A percentile compares a stretch with the other conserved stretches of the same genome.
Conservation (phyloP, 92 coral and sea anemone species). For the Pocillopora meandrina region DNA sequence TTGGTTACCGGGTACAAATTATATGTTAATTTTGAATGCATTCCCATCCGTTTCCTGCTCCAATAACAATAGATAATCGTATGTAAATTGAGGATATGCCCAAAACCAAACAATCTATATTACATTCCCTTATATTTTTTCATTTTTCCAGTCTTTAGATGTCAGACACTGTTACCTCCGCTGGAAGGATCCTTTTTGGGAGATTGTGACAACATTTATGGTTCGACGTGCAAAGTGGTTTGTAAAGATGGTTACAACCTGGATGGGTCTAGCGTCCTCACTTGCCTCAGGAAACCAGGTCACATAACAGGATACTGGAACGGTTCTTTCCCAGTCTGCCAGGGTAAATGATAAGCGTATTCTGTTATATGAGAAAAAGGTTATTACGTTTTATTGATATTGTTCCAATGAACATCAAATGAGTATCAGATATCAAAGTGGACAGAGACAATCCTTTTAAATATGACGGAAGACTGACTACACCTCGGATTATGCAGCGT, state of each 20-base stretch:
- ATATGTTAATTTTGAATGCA: no score
- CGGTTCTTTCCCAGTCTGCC: conserved; percentile 37
- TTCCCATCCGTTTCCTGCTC: background rate
- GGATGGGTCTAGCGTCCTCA: conserved; percentile 38
- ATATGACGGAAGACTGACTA: no score
- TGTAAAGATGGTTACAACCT: conserved; percentile 56
- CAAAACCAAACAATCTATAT: background rate
- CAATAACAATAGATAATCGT: background rate
- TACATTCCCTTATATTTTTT: background rate
- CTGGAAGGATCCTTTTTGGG: conserved; percentile 36
- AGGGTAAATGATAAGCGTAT: conserved; percentile 12
- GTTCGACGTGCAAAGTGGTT: conserved; percentile 40
- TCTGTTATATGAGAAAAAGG: background rate
- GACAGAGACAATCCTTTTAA: no score
- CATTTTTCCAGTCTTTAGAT: conserved; percentile 33
- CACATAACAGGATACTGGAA: conserved; percentile 55
- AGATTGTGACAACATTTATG: conserved; percentile 44
- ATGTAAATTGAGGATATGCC: background rate
- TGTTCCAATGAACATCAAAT: no score
- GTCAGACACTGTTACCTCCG: conserved; percentile 25
- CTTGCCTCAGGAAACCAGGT: conserved; percentile 48
- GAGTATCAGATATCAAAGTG: no score
- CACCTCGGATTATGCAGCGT: no score
- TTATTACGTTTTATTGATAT: background rate
- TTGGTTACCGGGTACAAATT: no score